Evolutionary conservation across 2,113 vertebrate species (phyloP), one percentile per base, ranked within the genome.

Genomic region (Peromyscus polionotus): DNA sequence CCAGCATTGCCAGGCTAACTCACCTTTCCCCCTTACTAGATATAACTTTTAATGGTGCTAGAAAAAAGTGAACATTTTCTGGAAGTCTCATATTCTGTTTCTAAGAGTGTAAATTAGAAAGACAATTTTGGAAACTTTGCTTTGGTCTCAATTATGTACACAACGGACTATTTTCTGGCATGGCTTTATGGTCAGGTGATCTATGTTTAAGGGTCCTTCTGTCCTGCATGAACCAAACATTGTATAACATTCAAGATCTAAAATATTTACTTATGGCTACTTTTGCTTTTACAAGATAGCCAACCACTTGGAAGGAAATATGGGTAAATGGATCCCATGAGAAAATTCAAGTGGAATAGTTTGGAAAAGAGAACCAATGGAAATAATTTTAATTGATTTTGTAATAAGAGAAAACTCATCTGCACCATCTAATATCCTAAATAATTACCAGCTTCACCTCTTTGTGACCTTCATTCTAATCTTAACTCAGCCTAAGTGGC

Each of bases 91-190:
- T 81, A 91, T 89, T 70, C 59, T 59, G 19, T 19, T 80, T 61
- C 42, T 89, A 45, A 65, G 93, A 92, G 31, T 86, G 7, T 63
- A 86, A 67, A 76, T 86, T 63, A 57, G n/a, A 95, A 91, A 79
- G 54, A 80, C 48, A 11, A 45, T 16, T 80, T 94, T 45, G 33
- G 48, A 93, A 96, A 91, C 6, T 61, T 80, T 7, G 7, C 28
- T 79, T 79, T 79, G 26, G 45, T 39, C 39, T 75, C 72, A 42
- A 42, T 75, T 75, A 75, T 75, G n/a, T 75, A 20, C 5, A 24
- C 24, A 22, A 42, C 39, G 26, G 39, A 45, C 72, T 20, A 20
- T 75, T 42, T 75, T 39, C 39, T 75, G n/a, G 39, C 10, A 20
- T 75, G 9, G 19, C 11, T 75, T 42, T 45, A 42, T 75, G 73